A percentile compares a stretch with the other conserved stretches of the same genome.
phyloP scores from a whole-genome alignment of 2,797 vertebrate species.

The Helostoma temminkii region DNA sequence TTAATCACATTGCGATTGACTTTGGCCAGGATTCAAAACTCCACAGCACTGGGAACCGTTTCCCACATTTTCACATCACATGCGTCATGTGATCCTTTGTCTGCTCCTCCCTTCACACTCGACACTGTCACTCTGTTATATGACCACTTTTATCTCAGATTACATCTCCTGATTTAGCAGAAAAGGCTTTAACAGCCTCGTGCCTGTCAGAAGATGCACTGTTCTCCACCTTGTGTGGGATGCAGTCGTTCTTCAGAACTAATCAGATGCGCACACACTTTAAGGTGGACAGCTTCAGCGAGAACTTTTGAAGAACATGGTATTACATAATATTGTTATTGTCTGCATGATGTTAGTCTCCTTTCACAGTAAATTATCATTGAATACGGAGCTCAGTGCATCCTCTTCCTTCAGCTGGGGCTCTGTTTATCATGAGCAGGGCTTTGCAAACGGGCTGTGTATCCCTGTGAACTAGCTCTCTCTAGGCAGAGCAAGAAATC shows the following conservation, averaged over 20 bases:
- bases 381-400: constrained; percentile 47
- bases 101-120: constrained; percentile 30
- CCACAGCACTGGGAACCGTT: constrained; percentile 61
- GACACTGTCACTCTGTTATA: constrained; percentile 1
- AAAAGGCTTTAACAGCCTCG: constrained; percentile 24
- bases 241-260: not conserved
- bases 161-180: constrained; percentile 29
- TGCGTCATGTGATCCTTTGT: constrained; percentile 56
- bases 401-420: constrained; percentile 41
- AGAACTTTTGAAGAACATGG: constrained; percentile 16
- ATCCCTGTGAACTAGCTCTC: constrained; percentile 63
- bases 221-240: constrained; percentile 10
- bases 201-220: constrained; percentile 17
- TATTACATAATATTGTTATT: constrained; percentile 39
- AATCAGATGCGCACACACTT: constrained; percentile 5
- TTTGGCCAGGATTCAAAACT: constrained; percentile 75
- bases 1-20: constrained; percentile 77
- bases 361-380: constrained; percentile 56
- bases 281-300: constrained; percentile 9
- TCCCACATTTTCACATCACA: constrained; percentile 60
- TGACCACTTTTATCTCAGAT: constrained; percentile 43
- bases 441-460: constrained; percentile 42
- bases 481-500: constrained; percentile 30
- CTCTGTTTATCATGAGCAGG: constrained; percentile 54
- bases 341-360: constrained; percentile 39